phyloP scores from a whole-genome alignment of 2,888 invertebrate genomes.

The Ichneumoninae sp. region DNA sequence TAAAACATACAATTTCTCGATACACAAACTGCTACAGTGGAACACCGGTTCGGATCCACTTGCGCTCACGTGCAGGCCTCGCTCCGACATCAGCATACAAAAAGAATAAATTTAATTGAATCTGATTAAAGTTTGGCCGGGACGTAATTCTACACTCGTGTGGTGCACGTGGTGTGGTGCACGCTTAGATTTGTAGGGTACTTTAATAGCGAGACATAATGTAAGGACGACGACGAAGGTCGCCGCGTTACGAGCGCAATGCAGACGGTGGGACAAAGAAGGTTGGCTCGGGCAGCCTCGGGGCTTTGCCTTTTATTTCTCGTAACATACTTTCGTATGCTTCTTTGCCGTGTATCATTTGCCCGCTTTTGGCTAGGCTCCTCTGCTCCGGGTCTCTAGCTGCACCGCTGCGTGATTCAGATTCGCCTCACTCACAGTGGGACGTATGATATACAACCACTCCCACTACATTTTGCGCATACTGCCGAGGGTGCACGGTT shows the following conservation, averaged over 20 bases:
- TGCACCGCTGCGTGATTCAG: slow-evolving; percentile 54
- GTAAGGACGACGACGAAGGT: slow-evolving; percentile 61
- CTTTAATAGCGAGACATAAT: slow-evolving; percentile 49
- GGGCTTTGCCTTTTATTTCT: not conserved
- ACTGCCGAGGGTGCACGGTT: slow-evolving; percentile 47
- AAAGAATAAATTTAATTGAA: slow-evolving; percentile 61
- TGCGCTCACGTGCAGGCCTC: not conserved
- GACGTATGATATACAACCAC: slow-evolving; percentile 56
- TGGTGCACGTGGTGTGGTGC: slow-evolving; percentile 2
- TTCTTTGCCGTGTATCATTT: slow-evolving; percentile 14
- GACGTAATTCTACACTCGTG: slow-evolving; percentile 61
- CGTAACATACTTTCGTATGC: not conserved
- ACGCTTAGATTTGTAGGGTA: slow-evolving; percentile 47
- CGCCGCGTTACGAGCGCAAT: slow-evolving; percentile 23
- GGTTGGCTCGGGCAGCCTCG: slow-evolving; percentile 25
- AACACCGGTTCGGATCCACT: slow-evolving; percentile 27
- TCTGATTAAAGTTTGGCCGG: slow-evolving; percentile 53
- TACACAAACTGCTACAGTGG: slow-evolving; percentile 3
- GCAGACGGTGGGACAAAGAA: slow-evolving; percentile 53
- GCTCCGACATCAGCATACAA: slow-evolving; percentile 11
- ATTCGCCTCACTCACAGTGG: slow-evolving; percentile 60
- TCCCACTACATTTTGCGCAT: slow-evolving; percentile 55
- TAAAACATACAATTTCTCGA: slow-evolving; percentile 36
- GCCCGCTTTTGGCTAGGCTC: slow-evolving; percentile 37
- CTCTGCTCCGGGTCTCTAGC: not conserved